Percentiles rank a stretch among this genome's conserved stretches.
phyloP scores from a whole-genome alignment of 2,113 vertebrate genomes.

The Scomber colias region DNA sequence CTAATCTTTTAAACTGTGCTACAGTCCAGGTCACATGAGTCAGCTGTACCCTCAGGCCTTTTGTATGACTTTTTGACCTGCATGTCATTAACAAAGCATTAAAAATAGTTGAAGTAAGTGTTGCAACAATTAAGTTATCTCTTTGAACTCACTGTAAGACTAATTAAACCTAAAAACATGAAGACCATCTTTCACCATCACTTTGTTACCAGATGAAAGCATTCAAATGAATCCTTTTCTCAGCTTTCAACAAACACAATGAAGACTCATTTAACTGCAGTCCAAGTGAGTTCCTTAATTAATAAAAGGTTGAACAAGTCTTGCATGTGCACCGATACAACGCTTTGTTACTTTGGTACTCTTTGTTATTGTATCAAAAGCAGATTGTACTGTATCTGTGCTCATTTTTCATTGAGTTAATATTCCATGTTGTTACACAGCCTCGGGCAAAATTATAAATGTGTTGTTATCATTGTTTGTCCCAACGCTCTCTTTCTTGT shows the following conservation, averaged over 20 bases:
- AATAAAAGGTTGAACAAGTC: neutral
- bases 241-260: neutral
- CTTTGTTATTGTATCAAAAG: constrained; percentile 5
- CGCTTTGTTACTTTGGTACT: no score
- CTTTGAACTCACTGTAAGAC: neutral
- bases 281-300: neutral
- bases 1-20: no score
- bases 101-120: no score
- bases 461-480: constrained; percentile 21
- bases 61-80: no score
- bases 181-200: neutral
- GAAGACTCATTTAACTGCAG: constrained; percentile 2
- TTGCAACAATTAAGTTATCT: no score
- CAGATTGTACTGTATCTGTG: constrained; percentile 5
- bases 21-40: no score
- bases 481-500: neutral
- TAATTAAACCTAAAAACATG: neutral
- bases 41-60: no score
- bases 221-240: neutral
- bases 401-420: constrained; percentile 16
- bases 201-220: neutral
- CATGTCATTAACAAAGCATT: no score
- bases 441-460: constrained; percentile 14
- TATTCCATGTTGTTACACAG: constrained; percentile 12
- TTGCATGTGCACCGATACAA: neutral